Evolutionary conservation across 2,888 invertebrate species (phyloP), one percentile per base, ranked within the genome.

Genomic region (Papilio elwesi): DNA sequence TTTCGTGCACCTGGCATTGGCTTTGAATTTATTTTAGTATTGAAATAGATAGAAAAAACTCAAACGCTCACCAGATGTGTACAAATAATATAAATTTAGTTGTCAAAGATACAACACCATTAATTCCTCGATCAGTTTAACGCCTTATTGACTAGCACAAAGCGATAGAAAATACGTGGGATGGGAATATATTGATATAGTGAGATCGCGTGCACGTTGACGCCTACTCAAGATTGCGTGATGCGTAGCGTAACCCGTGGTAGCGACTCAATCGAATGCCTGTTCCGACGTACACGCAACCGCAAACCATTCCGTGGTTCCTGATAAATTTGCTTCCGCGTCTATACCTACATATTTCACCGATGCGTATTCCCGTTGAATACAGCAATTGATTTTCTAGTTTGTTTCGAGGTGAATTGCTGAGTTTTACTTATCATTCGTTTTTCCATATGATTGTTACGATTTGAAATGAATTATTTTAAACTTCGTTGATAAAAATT

Each of bases 271-370:
- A 85, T 84, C 80, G 77, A 81, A 82, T 80, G 81, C 81, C 81
- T 84, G 83, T 82, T 79, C 77, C 82, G 78, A 82, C 81, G 83
- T 83, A 82, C 85, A 82, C 74, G 76, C 85, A 75, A 80, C 81
- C 82, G 78, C 82, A 79, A 78, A 78, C 77, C 75, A 77, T 77
- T 74, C 79, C 81, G 85, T 77, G 85, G 88, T 88, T 89, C 85
- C 85, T 88, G 81, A 88, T 90, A 87, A 88, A 90, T 89, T 89
- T 85, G 78, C 83, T 77, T 71, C 79, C 76, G 75, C 79, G 75
- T 81, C 26, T 26, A 52, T 59, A 78, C 72, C 78, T 82, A 84
- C 83, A 88, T 87, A 88, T 87, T 88, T 87, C 86, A 87, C 84
- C 80, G 80, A 79, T 78, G 83, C 26, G 74, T 75, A 76, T 74